Evolutionary conservation across 2,888 invertebrate species (phyloP), one percentile per base, ranked within the genome.

Genomic region (Branchipolynoe longqiensis): DNA sequence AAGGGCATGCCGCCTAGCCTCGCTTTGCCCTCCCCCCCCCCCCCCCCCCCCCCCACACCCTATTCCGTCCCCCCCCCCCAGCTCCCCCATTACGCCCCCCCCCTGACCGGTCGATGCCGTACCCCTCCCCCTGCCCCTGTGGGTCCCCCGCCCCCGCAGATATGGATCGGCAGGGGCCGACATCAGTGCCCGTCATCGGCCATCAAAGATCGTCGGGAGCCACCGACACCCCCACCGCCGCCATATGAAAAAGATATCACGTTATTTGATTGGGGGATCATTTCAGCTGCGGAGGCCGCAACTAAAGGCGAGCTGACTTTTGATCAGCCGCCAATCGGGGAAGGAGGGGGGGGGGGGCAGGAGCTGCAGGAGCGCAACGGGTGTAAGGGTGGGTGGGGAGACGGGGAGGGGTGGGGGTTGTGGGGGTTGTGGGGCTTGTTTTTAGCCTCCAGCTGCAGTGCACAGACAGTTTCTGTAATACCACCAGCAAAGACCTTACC

Each of bases 211-310:
- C n/a, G 14, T 38, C n/a, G 69, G 38, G 36, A 69, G 36, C 69
- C 69, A 33, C 69, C n/a, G 69, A 69, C 69, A 69, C 69, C 69
- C 69, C 69, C 14, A 38, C 69, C 69, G 38, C 69, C 69, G 69
- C 69, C 69, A 69, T 69, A 69, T 69, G 69, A 69, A 69, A 69
- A 69, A 69, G 69, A 69, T 69, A 69, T 69, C 69, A 69, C 38
- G 69, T 69, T 69, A 69, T 69, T 69, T 36, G 69, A 69, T 69
- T 69, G 69, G 69, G 69, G 69, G 69, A 69, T 69, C 69, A 69
- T 69, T 69, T 18, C 38, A 69, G 69, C 22, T 38, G n/a, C 18
- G 36, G n/a, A 38, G 69, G 69, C 22, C 36, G 69, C 69, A 38
- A 38, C 69, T 38, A 69, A 69, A 69, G 69, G 69, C 69, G 36